A percentile compares a stretch with the other conserved stretches of the same genome.
phyloP scores from a whole-genome alignment of 2,113 vertebrate genomes.

The Athene cunicularia region DNA sequence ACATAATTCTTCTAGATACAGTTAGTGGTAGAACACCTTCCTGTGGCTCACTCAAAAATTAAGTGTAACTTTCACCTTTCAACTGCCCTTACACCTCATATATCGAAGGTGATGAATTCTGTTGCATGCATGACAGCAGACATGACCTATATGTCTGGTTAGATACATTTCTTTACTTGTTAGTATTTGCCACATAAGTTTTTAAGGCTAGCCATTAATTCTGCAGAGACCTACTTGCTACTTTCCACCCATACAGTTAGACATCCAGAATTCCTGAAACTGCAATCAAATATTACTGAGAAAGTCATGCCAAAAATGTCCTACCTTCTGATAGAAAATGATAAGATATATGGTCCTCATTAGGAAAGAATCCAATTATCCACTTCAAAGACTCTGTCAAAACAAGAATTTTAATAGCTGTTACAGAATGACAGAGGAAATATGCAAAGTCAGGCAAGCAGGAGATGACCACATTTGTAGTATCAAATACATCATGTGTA shows the following conservation, averaged over 20 bases:
- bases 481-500: neutral
- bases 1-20: neutral
- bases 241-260: neutral
- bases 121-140: neutral
- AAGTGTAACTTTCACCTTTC: neutral
- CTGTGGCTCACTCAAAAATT: neutral
- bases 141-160: neutral
- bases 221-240: neutral
- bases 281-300: neutral
- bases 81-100: neutral
- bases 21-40: neutral
- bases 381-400: constrained; percentile 32
- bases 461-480: neutral
- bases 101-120: neutral
- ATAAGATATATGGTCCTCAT: neutral
- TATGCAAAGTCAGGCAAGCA: neutral
- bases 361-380: constrained; percentile 33
- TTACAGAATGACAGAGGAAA: neutral
- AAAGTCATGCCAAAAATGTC: neutral
- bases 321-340: neutral
- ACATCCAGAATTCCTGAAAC: neutral
- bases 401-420: constrained; percentile 19
- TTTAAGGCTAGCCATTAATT: neutral
- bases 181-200: neutral
- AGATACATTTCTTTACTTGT: neutral